Evolutionary conservation across 2,797 vertebrate genomes (phyloP).

Genomic region (Mormyrus proboscirostris): DNA sequence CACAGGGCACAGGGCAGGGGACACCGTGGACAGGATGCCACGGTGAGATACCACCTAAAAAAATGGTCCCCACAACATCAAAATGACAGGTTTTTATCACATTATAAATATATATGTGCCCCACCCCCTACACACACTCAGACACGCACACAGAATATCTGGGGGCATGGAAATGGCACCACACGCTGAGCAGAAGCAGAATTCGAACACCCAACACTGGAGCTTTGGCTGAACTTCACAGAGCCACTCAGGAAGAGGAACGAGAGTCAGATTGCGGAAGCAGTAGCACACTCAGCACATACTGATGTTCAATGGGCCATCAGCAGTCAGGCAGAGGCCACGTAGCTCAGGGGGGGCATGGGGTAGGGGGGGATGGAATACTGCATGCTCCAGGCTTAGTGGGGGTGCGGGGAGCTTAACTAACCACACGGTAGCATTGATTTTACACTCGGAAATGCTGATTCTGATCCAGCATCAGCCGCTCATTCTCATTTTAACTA

Average conservation of each 20-base stretch:
- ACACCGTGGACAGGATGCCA: not conserved
- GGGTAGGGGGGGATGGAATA: not conserved
- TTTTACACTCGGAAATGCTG: not conserved
- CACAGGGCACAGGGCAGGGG: not conserved
- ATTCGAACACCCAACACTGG: not conserved
- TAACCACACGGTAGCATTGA: not conserved
- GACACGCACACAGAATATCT: not conserved
- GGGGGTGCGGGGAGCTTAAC: not conserved
- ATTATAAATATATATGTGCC: not conserved
- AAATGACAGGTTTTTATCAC: not conserved
- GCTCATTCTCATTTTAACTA: not conserved
- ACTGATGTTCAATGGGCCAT: not conserved
- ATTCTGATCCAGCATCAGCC: not conserved
- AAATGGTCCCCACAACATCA: not conserved
- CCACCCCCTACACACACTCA: not conserved
- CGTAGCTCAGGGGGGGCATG: not conserved
- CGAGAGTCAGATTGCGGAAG: not conserved
- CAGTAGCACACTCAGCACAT: not conserved
- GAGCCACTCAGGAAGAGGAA: not conserved
- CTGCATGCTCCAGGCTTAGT: not conserved
- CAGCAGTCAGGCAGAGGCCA: not conserved
- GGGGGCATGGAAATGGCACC: not conserved
- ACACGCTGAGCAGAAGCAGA: not conserved
- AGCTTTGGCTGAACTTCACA: not conserved
- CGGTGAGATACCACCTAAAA: not conserved